These are phyloP conservation scores for Ciona savignyi DNA, from an alignment of 23 tunicate genomes.

Conservation along the genomic window DNA sequence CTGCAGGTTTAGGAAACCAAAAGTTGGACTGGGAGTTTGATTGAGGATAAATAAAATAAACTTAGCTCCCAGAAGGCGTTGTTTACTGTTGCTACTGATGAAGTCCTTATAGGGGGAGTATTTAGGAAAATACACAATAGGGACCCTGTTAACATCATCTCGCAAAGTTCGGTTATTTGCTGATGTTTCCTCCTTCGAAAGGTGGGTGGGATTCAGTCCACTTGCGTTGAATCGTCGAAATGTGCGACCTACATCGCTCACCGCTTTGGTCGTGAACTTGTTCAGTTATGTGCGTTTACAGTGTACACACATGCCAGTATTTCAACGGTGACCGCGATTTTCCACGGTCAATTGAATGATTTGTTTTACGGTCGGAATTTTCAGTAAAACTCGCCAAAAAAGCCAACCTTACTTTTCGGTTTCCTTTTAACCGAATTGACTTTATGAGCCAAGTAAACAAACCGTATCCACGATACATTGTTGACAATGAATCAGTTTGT, in stretches of 20 bases:
- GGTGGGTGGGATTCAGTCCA: background rate
- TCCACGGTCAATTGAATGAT: background rate
- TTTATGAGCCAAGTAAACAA: background rate
- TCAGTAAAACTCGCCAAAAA: background rate
- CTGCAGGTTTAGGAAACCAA: background rate
- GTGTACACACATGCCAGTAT: background rate
- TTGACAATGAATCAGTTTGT: background rate
- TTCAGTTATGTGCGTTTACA: background rate
- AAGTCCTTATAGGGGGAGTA: background rate
- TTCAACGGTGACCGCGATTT: background rate
- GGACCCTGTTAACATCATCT: background rate
- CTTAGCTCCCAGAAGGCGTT: background rate
- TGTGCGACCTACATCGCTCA: background rate
- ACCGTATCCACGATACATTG: background rate
- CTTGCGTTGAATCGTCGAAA: background rate
- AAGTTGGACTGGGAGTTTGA: background rate
- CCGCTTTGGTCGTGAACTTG: background rate
- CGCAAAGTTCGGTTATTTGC: background rate
- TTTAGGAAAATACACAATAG: background rate
- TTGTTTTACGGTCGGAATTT: background rate
- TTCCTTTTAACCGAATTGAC: background rate
- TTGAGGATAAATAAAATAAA: background rate
- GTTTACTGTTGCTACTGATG: background rate
- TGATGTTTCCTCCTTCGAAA: background rate
- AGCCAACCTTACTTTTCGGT: background rate